Evolutionary conservation across 2,888 invertebrate species (phyloP), one percentile per base, ranked within the genome.

Genomic region (Pemphredon lugubris): DNA sequence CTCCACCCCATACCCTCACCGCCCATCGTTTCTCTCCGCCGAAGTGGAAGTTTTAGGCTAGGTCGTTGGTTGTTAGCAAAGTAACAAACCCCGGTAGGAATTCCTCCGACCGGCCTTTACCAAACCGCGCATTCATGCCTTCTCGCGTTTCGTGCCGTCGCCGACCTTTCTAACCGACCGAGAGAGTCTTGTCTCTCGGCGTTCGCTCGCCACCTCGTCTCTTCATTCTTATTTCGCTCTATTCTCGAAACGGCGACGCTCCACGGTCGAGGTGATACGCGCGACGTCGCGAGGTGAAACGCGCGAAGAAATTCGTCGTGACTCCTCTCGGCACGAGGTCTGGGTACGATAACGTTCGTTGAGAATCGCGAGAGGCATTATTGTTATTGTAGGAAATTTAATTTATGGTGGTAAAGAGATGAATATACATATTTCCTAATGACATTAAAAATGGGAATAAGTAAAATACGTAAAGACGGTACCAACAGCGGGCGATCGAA

Each of bases 61-160:
- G 84, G 73, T 86, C 84, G 87, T 85, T 84, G 83, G 78, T 86
- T 86, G 87, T 88, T 88, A 85, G 85, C 76, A 73, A 85, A 84
- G 85, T 87, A 88, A 86, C 88, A 86, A 85, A 87, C 84, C 81
- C 71, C 55, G 61, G 67, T 45, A 73, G 73, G 80, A 83, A 81
- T 83, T 73, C 77, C 68, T 51, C 45, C 30, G 64, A 48, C 48
- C 71, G 54, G 53, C 61, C 73, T 81, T 81, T 57, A 34, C 58
- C 61, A 40, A 65, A 79, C 63, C 79, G 54, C 79, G 54, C 60
- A 67, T 71, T 68, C 74, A 64, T 77, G 44, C 54, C 60, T 77
- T 58, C 65, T 64, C 54, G 51, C 68, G 45, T 51, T 44, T 58
- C 60, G 16, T 21, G 23, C 32, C 21, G 34, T 34, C 45, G 16